These are phyloP conservation scores for Andrena hattorfiana DNA, from an alignment of 2,888 invertebrate genomes.

Conservation along the genomic window DNA sequence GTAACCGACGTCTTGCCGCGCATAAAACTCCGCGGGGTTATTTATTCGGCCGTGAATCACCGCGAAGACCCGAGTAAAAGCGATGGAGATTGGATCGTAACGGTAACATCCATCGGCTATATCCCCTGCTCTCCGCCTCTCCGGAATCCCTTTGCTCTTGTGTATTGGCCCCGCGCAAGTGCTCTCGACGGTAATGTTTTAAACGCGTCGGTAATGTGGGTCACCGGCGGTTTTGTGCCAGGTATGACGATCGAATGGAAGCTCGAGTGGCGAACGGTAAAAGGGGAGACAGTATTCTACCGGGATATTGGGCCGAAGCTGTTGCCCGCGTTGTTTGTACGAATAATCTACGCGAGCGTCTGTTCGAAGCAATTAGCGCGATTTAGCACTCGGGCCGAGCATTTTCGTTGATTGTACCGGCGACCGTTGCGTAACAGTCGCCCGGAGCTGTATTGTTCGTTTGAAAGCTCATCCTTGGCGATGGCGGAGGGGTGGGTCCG, in stretches of 20 bases:
- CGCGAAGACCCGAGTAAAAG: neutral
- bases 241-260: no score
- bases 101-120: neutral
- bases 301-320: no score
- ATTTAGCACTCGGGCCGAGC: neutral
- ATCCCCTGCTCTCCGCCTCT: no score
- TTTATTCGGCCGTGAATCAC: slow-evolving; percentile 4
- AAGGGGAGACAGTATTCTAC: no score
- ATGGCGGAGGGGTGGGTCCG: neutral
- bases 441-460: neutral
- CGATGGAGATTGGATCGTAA: neutral
- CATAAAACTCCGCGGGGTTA: neutral
- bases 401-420: neutral
- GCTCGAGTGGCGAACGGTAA: no score
- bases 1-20: slow-evolving; percentile 34
- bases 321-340: no score
- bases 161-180: no score
- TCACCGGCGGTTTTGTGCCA: no score
- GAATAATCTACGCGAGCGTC: no score
- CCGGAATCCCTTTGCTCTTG: no score
- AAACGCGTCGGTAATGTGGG: no score
- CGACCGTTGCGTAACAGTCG: neutral
- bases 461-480: slow-evolving; percentile 9
- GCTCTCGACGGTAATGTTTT: no score
- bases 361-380: neutral